Conservation (phyloP, 2,888 invertebrate species). For the Gymnosoma rotundatum region DNA sequence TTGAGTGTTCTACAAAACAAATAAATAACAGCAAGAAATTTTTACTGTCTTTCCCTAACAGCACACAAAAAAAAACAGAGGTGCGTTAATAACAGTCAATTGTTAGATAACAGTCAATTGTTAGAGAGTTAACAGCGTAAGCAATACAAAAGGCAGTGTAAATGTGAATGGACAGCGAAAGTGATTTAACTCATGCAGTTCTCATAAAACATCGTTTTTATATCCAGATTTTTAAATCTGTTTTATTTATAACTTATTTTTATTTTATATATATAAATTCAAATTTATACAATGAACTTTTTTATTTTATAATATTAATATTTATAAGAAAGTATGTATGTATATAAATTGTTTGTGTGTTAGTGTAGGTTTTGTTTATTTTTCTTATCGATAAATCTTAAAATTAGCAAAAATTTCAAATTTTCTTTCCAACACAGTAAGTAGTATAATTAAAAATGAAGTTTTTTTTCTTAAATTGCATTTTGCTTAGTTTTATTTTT, state of each 20-base stretch:
- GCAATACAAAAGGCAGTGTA: no score
- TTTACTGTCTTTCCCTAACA: no score
- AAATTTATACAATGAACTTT: constrained; percentile 22
- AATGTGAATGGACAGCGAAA: no score
- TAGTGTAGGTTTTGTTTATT: constrained; percentile 38
- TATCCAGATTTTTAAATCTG: constrained; percentile 44
- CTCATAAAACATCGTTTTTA: not conserved
- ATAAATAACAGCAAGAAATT: no score
- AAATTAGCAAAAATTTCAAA: constrained; percentile 65
- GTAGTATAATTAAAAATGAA: constrained; percentile 34
- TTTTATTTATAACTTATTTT: constrained; percentile 51
- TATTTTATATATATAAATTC: constrained; percentile 19
- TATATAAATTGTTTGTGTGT: constrained; percentile 37
- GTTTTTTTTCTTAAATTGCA: constrained; percentile 36
- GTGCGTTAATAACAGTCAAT: no score
- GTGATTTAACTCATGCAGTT: no score
- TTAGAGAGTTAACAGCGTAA: no score
- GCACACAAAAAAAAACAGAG: no score
- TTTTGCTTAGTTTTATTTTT: constrained; percentile 24
- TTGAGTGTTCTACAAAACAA: no score
- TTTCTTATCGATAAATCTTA: constrained; percentile 32
- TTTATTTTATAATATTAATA: not conserved
- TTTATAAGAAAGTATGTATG: not conserved
- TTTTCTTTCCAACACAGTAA: constrained; percentile 65
- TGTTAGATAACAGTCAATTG: no score